Base-by-base conservation (phyloP, 1,140 invertebrate species). In the Temnothorax nylanderi region DNA sequence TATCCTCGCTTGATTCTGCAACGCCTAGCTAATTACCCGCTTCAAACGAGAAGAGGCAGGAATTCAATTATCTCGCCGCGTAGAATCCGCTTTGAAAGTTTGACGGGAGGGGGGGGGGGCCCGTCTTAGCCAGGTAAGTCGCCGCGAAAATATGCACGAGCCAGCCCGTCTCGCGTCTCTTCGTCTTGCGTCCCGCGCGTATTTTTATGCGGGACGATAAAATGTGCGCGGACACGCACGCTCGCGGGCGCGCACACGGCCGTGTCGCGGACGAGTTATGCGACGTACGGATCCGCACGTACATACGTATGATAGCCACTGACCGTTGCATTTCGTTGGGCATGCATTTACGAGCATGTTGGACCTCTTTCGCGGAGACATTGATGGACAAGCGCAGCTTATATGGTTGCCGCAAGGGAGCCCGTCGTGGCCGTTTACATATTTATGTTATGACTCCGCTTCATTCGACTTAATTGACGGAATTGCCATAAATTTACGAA, bases 401-500 rank as follows among this genome's bases (percentile, higher is more conserved):
- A 95, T 95, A 95, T 94, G 95, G 94, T 54, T 78, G 81, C 85
- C 85, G 84, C 81, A 82, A 80, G 87, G 87, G 81, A 88, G 87
- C 86, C 86, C 88, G 88, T 87, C 87, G 92, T 91, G 86, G 87
- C 92, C 87, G 91, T 93, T 95, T 95, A 95, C 95, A 95, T 95
- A 95, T 95, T 95, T 95, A 95, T 95, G 94, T 95, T 95, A 95
- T 95, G 94, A 95, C 94, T 94, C 92, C 90, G 91, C 86, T 92
- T 91, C 91, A 91, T 92, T 94, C 93, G 93, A 94, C 94, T 95
- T 94, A 95, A 95, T 95, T 94, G 94, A 94, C 93, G 92, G 94
- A 94, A 94, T 95, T 95, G 94, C 93, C 94, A 94, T 95, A 95
- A 95, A 95, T 94, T 95, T 94, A 91, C 92, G 93, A 94, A 94